A percentile compares a stretch with the other conserved stretches of the same genome.
Conservation (phyloP, 2,797 vertebrate species). For the Lemur catta region DNA sequence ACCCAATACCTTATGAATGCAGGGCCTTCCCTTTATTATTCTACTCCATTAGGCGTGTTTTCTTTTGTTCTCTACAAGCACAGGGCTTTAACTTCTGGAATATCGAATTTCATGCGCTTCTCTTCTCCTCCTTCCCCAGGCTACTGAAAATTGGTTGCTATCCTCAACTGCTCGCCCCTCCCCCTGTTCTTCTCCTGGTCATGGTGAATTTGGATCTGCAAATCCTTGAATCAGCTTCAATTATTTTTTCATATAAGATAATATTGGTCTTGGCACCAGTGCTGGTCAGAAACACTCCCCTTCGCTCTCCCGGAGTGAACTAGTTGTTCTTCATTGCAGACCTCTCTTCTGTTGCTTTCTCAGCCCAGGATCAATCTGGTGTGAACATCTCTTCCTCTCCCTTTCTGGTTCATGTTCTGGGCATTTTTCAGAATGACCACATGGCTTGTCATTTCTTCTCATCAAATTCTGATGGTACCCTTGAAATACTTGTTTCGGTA, state of each 20-base stretch:
- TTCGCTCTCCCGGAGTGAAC: neutral
- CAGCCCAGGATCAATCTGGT: neutral
- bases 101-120: slow-evolving; percentile 62
- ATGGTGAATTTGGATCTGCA: slow-evolving; percentile 36
- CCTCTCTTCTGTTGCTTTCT: neutral
- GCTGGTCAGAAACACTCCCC: neutral
- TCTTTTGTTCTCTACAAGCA: slow-evolving; percentile 67
- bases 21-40: slow-evolving; percentile 4
- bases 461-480: neutral
- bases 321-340: slow-evolving; percentile 7
- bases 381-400: neutral
- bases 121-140: slow-evolving; percentile 2
- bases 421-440: neutral
- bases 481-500: neutral
- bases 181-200: neutral
- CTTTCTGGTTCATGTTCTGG: neutral
- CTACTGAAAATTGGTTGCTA: slow-evolving; percentile 35
- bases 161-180: neutral
- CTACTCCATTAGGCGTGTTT: slow-evolving; percentile 45
- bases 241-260: slow-evolving; percentile 48
- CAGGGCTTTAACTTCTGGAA: slow-evolving; percentile 26
- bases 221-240: slow-evolving; percentile 35
- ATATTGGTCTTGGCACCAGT: slow-evolving; percentile 47
- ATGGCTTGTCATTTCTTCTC: neutral
- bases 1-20: neutral